Evolutionary conservation across 2,113 vertebrate genomes (phyloP).

Genomic region (Calyptomena viridis): DNA sequence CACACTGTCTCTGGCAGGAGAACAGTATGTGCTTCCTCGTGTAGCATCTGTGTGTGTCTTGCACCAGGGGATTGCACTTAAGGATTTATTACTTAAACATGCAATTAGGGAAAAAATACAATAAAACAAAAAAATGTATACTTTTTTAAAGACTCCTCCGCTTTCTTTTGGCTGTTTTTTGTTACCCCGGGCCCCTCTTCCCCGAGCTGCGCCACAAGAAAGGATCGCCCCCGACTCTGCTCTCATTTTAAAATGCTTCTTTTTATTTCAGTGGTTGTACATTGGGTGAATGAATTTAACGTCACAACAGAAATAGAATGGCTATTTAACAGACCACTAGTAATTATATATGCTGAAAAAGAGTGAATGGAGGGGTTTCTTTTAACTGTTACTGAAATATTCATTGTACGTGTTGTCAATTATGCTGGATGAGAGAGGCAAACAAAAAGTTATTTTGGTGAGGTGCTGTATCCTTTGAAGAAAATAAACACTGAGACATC

Average conservation of each 20-base stretch:
- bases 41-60: rapidly evolving
- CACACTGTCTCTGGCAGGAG: not conserved
- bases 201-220: not conserved
- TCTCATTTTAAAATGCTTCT: constrained; percentile 79
- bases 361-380: constrained; percentile 64
- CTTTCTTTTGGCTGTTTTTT: not conserved
- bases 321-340: constrained; percentile 80
- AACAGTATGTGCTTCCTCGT: rapidly evolving
- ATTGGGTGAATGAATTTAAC: constrained; percentile 79
- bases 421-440: constrained; percentile 72
- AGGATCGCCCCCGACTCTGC: not conserved
- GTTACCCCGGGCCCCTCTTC: not conserved
- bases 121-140: rapidly evolving
- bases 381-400: constrained; percentile 71
- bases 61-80: too few relatives aligned
- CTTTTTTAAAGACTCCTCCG: not conserved
- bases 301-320: constrained; percentile 80
- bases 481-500: constrained; percentile 74
- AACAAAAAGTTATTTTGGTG: constrained; percentile 71
- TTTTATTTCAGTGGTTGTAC: constrained; percentile 85
- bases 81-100: not conserved
- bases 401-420: constrained; percentile 65
- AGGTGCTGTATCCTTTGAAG: constrained; percentile 69
- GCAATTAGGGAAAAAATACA: not conserved
- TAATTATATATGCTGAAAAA: constrained; percentile 75